Percentiles rank a stretch among this genome's conserved stretches.
Conservation (phyloP, 2,797 vertebrate species). For the Coendou prehensilis region DNA sequence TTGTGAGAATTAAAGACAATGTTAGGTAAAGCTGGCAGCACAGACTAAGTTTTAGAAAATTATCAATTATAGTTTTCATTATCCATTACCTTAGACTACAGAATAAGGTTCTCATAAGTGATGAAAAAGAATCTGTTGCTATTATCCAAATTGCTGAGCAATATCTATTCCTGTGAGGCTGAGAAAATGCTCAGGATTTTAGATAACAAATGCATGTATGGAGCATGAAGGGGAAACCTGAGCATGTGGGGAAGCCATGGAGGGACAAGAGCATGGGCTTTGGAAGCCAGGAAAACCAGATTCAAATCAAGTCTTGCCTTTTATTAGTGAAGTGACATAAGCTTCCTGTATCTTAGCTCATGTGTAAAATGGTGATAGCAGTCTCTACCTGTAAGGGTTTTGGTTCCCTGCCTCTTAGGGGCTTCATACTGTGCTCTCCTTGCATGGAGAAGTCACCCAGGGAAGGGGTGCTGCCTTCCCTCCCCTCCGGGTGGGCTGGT, state of each 20-base stretch:
- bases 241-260: neutral
- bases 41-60: conserved; percentile 6
- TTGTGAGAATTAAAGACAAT: conserved; percentile 26
- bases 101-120: neutral
- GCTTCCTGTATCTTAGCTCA: neutral
- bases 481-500: neutral
- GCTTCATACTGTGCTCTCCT: neutral
- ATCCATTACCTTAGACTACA: neutral
- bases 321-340: neutral
- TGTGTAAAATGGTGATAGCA: neutral
- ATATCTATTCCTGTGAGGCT: neutral
- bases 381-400: neutral
- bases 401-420: neutral
- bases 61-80: conserved; percentile 12
- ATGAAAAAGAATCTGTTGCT: neutral
- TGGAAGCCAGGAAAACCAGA: neutral
- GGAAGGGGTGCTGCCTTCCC: neutral
- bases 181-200: neutral
- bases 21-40: neutral
- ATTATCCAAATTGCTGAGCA: neutral
- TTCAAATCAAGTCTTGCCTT: conserved; percentile 32
- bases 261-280: neutral
- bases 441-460: neutral
- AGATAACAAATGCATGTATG: neutral
- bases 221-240: neutral